A percentile compares a stretch with the other conserved stretches of the same genome.
phyloP scores from a whole-genome alignment of 2,113 vertebrate genomes.

The Pseudois nayaur region DNA sequence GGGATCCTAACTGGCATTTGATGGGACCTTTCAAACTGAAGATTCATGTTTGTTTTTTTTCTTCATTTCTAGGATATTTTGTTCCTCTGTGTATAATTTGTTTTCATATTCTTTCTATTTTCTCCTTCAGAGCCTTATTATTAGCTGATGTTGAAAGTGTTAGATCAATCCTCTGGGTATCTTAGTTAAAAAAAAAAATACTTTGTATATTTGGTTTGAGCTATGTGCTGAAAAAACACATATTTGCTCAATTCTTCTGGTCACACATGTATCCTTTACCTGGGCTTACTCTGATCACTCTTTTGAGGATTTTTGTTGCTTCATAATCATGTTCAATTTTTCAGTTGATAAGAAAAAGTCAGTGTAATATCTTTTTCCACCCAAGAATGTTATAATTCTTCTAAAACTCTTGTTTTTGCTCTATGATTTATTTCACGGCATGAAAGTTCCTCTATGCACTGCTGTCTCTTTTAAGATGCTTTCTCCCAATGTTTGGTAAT shows the following conservation, averaged over 20 bases:
- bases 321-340: neutral
- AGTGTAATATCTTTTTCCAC: neutral
- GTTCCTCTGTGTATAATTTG: neutral
- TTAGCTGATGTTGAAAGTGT: constrained; percentile 1
- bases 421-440: neutral
- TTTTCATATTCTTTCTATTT: neutral
- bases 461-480: neutral
- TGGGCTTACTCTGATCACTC: neutral
- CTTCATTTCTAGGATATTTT: neutral
- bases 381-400: neutral
- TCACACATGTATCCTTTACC: neutral
- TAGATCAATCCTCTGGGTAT: neutral
- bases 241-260: neutral
- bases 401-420: neutral
- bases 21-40: neutral
- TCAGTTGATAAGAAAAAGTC: neutral
- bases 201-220: neutral
- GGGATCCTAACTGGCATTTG: neutral
- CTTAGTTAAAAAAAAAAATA: neutral
- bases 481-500: neutral
- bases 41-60: neutral
- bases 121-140: neutral
- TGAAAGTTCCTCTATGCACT: neutral
- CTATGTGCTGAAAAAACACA: neutral
- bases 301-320: neutral